Base-by-base conservation (phyloP, 2,797 vertebrate species). In the Sebastolobus alascanus region DNA sequence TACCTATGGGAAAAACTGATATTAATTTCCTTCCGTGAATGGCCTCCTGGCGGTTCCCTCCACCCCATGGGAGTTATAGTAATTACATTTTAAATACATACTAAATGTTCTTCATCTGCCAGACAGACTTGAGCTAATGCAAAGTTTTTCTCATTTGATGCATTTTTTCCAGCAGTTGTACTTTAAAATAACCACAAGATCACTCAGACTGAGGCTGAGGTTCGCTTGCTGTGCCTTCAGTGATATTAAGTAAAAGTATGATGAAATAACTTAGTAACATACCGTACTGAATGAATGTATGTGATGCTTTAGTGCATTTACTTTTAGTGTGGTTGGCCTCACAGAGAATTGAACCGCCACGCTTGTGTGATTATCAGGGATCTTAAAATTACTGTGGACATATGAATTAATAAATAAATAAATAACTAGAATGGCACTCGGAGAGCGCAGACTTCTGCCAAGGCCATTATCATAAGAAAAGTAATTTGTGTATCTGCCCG, bases 31-130 rank as follows among this genome's bases (percentile, higher is more conserved):
- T 72, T 82, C 73, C 0, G 22, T 74, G 66, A 84, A 88, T 68
- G 73, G 68, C 40, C 73, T 71, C 67, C 76, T 85, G 88, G 85
- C 84, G 69, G 65, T 80, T 77, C 60, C 55, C n/a, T 16, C 54
- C 35, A 22, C 58, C 84, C 37, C 68, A 5, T 40, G 60, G 80
- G 81, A 89, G 37, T 84, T 84, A 68, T 55, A 38, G 70, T 88
- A 85, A 90, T 92, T 90, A 46, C 63, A 69, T 84, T 87, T 85
- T 80, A 82, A 92, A 87, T 54, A 80, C 72, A 88, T 38, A 69
- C 69, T 88, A 85, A 90, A 91, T 82, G 80, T 84, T 69, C 75
- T 43, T 71, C 33, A 65, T 84, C 78, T 66, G 61, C 80, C 80
- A 61, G 55, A 63, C 27, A 83, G 79, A 89, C 50, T 66, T 61